Evolutionary conservation across 1,140 invertebrate genomes (phyloP), one percentile per base, ranked within the genome.

Genomic region (Drosophila ogumai): DNA sequence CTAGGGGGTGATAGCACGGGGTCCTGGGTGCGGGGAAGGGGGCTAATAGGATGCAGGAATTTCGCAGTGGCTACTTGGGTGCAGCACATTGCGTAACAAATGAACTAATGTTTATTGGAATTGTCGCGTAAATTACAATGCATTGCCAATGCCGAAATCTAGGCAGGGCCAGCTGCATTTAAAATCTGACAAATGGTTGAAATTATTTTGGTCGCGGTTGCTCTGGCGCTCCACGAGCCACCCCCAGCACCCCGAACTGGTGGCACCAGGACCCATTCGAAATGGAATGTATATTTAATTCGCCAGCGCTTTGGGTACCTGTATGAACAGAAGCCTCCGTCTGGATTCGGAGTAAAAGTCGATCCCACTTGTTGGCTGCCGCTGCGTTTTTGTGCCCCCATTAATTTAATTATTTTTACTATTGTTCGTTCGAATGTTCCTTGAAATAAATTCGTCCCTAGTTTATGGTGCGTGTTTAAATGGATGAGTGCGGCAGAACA

Each of bases 101-200:
- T 90, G 85, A 90, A 90, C 85, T 90, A 85, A 90, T 90, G 85
- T 90, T 90, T 90, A 90, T 90, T 81, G 85, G 85, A 85, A 90
- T 90, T 90, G 85, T 90, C 78, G 81, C 85, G 81, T 85, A 90
- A 90, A 90, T 90, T 85, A 79, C 81, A 82, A 75, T 82, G 75
- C 68, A 65, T 74, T 75, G 72, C 58, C 82, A 54, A 73, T 71
- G 71, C 73, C 61, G 57, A 82, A 82, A 82, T 85, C 73, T 77
- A 74, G 80, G 76, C 80, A 65, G 73, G 43, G 75, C 59, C 73
- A 65, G 72, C 72, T 73, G 79, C 73, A 72, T 65, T 69, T 67
- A 68, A 88, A 87, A 87, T 88, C 84, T 88, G 84, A 80, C 73
- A 86, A 87, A 84, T 87, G 77, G 81, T 54, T 73, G 64, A 90